A percentile compares a stretch with the other conserved stretches of the same genome.
Evolutionary conservation across 2,113 vertebrate species (phyloP).

Genomic region (Siniperca chuatsi): DNA sequence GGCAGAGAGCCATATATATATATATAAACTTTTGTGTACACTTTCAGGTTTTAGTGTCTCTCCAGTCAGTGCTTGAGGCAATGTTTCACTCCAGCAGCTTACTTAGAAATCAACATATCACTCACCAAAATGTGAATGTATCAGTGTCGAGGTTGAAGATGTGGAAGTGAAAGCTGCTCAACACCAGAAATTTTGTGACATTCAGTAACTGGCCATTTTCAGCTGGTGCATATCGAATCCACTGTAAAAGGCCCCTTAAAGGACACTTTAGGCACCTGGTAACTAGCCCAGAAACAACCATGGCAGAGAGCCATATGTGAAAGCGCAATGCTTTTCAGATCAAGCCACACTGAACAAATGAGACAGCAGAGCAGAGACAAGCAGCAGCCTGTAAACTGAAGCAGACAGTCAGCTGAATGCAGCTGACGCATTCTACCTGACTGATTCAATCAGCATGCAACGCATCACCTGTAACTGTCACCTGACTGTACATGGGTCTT

Average conservation of each 20-base stretch:
- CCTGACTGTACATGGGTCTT: neutral
- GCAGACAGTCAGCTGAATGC: slow-evolving; percentile 26
- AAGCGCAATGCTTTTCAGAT: slow-evolving; percentile 7
- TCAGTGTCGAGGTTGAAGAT: neutral
- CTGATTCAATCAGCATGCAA: neutral
- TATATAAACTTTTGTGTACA: too few relatives aligned
- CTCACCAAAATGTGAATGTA: too few relatives aligned
- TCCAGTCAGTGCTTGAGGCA: too few relatives aligned
- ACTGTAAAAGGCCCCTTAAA: neutral
- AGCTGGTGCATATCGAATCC: neutral
- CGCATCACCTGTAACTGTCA: neutral
- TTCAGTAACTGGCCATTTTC: neutral
- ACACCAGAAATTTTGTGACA: neutral
- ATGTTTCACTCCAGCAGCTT: too few relatives aligned
- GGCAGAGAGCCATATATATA: slow-evolving; percentile 23
- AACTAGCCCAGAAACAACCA: slow-evolving; percentile 10
- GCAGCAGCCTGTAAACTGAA: slow-evolving; percentile 25
- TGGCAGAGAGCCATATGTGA: slow-evolving; percentile 24
- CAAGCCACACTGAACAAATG: neutral
- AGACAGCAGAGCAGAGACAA: neutral
- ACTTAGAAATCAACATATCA: too few relatives aligned
- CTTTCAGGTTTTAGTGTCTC: too few relatives aligned
- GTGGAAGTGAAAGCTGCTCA: too few relatives aligned
- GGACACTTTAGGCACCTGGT: slow-evolving; percentile 4
- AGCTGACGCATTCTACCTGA: neutral